A percentile compares a stretch with the other conserved stretches of the same genome.
Evolutionary conservation across 2,113 vertebrate species (phyloP).

Genomic region (Trichechus manatus): DNA sequence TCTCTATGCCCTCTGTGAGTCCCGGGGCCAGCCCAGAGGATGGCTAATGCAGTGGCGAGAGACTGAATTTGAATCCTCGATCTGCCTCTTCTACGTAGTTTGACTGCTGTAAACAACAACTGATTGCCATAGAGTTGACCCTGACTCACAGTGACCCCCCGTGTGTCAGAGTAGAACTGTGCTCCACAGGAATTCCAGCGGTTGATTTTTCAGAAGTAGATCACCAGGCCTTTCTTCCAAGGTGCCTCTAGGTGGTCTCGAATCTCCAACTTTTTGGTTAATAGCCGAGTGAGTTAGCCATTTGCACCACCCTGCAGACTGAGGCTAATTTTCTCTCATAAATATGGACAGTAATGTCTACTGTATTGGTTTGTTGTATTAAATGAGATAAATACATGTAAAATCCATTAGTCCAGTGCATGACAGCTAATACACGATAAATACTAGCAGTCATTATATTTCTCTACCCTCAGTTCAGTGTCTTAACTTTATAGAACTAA

Average conservation of each 20-base stretch:
- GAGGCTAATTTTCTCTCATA: neutral
- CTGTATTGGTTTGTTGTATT: neutral
- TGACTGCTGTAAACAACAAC: neutral
- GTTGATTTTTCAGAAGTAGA: neutral
- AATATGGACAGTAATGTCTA: neutral
- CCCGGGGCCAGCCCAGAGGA: neutral
- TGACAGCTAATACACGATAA: neutral
- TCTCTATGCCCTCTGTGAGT: fast-evolving
- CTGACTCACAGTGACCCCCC: neutral
- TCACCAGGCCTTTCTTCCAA: neutral
- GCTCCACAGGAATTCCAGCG: neutral
- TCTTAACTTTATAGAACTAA: neutral
- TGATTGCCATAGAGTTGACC: neutral
- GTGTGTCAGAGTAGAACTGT: neutral
- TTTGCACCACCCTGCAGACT: neutral
- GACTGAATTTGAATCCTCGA: neutral
- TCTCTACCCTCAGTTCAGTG: too few relatives aligned
- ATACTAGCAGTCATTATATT: neutral
- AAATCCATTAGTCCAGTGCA: neutral
- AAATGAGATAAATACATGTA: neutral
- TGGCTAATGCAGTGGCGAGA: neutral
- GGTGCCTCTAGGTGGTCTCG: neutral
- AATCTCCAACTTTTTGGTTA: neutral
- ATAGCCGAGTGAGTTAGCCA: neutral
- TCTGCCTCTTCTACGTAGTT: fast-evolving